Evolutionary conservation across 1,140 invertebrate species (phyloP).

Genomic region (Brachionus sp.): DNA sequence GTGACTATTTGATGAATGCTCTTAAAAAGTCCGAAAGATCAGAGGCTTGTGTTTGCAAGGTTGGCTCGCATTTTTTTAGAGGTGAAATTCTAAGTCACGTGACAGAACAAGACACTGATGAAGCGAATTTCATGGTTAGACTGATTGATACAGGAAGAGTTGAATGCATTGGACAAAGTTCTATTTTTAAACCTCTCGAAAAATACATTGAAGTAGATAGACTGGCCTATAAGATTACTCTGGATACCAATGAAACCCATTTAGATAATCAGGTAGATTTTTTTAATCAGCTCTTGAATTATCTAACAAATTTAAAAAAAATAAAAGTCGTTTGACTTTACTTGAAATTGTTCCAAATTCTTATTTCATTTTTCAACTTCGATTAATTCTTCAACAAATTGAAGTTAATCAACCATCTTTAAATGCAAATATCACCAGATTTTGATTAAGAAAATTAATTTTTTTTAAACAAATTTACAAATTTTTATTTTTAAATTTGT

Average conservation of each 20-base stretch:
- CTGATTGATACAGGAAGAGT: neutral
- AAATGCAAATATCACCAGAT: too few species aligned
- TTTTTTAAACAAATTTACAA: too few species aligned
- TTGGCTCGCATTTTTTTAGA: neutral
- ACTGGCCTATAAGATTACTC: neutral
- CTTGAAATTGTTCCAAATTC: too few species aligned
- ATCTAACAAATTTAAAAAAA: too few species aligned
- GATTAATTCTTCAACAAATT: too few species aligned
- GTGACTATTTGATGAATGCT: neutral
- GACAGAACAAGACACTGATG: neutral
- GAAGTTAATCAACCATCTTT: too few species aligned
- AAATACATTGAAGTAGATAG: neutral
- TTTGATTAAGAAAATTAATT: too few species aligned
- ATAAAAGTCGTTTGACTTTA: too few species aligned
- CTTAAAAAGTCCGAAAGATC: neutral
- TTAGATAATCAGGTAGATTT: neutral
- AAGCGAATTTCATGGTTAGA: neutral
- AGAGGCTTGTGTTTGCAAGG: neutral
- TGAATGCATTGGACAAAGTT: neutral
- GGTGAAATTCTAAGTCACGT: slow-evolving; percentile 8
- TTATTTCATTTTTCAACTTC: too few species aligned
- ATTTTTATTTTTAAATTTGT: too few species aligned
- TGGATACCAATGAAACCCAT: neutral
- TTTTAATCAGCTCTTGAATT: too few species aligned
- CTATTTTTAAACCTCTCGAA: slow-evolving; percentile 3